Conservation (phyloP, 2,888 invertebrate species). For the Chrysina gloriosa region DNA sequence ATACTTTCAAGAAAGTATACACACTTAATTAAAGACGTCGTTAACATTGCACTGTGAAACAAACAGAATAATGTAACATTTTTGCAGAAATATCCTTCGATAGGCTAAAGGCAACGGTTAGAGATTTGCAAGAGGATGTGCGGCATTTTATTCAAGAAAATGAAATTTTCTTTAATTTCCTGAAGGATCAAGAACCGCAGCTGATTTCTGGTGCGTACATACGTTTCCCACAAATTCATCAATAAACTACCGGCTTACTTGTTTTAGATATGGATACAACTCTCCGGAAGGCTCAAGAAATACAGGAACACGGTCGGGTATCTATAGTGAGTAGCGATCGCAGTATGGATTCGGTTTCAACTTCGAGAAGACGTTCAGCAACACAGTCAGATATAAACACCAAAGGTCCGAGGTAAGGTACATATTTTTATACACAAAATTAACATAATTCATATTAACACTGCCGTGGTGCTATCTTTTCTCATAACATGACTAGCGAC, state of each 20-base stretch:
- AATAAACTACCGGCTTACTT: not conserved
- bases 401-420: conserved; percentile 21
- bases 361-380: not conserved
- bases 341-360: not conserved
- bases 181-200: conserved; percentile 50
- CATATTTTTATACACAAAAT: not conserved
- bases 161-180: conserved; percentile 51
- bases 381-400: not conserved
- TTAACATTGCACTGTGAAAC: too few species aligned
- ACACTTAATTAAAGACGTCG: too few species aligned
- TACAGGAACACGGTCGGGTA: not conserved
- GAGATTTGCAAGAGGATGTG: conserved; percentile 48
- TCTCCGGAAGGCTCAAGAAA: conserved; percentile 31
- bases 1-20: too few species aligned
- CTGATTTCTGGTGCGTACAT: conserved; percentile 42
- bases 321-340: not conserved
- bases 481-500: too few species aligned
- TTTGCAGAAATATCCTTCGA: conserved; percentile 48
- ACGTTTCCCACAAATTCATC: not conserved
- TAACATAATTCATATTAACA: not conserved
- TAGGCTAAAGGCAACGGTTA: conserved; percentile 48
- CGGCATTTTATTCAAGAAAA: conserved; percentile 53
- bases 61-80: not conserved
- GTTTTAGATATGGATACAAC: conserved; percentile 13
- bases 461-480: not conserved